These are phyloP conservation scores for Melanogrammus aeglefinus DNA, from an alignment of 2,797 vertebrate genomes.

Conservation along the genomic window DNA sequence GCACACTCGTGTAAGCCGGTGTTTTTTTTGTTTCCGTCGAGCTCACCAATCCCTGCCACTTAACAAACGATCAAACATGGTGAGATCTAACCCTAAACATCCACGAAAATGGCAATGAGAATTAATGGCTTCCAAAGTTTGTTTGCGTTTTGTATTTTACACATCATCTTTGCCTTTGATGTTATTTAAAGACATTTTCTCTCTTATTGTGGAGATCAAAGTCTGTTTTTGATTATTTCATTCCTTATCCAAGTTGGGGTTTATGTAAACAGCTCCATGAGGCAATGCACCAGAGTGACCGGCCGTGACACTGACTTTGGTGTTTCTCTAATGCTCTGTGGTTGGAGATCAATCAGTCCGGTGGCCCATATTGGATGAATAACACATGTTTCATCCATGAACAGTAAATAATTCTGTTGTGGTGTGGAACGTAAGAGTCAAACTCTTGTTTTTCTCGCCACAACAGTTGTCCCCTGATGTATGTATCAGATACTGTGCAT, in stretches of 20 bases:
- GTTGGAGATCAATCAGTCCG: conserved; percentile 14
- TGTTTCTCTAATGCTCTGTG: conserved; percentile 16
- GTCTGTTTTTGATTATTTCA: conserved; percentile 5
- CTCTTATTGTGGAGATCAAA: conserved; percentile 1
- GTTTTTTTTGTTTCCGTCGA: not conserved
- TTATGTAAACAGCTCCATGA: conserved; percentile 9
- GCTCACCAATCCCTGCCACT: not conserved
- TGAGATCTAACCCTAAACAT: not conserved
- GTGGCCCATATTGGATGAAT: conserved; percentile 23
- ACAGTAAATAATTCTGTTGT: conserved; percentile 16
- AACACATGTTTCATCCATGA: conserved; percentile 27
- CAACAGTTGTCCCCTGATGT: conserved; percentile 2
- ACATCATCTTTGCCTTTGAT: not conserved
- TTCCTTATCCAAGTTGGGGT: conserved; percentile 15
- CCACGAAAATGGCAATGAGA: not conserved
- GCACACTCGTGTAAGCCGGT: not conserved
- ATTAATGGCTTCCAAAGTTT: not conserved
- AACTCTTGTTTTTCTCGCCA: not conserved
- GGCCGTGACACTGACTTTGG: not conserved
- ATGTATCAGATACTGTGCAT: conserved; percentile 23
- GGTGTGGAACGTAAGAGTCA: not conserved
- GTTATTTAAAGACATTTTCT: not conserved
- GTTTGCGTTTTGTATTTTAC: not conserved
- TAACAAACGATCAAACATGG: not conserved
- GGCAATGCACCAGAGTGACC: conserved; percentile 28